Evolutionary conservation across 2,113 vertebrate genomes (phyloP).

Genomic region (Notothenia coriiceps): DNA sequence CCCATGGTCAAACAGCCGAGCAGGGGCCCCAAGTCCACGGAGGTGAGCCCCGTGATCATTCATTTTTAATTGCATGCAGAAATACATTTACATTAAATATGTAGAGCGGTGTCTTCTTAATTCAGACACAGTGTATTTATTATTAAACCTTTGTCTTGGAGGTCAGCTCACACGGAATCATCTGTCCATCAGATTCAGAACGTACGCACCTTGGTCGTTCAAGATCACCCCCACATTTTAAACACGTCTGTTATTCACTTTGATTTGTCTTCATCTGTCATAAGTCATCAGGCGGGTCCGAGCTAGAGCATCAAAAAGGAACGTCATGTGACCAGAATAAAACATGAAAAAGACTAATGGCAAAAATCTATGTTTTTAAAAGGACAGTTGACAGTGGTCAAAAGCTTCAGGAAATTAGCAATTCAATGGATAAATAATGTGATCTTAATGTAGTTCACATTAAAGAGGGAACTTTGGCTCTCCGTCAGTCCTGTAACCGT

Average conservation of each 20-base stretch:
- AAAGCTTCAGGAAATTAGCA: slow-evolving; percentile 32
- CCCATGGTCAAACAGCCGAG: slow-evolving; percentile 63
- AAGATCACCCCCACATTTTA: slow-evolving; percentile 63
- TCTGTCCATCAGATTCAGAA: slow-evolving; percentile 77
- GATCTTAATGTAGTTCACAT: slow-evolving; percentile 26
- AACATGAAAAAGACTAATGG: slow-evolving; percentile 57
- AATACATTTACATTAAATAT: slow-evolving; percentile 88
- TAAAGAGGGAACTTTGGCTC: slow-evolving; percentile 16
- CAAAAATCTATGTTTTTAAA: slow-evolving; percentile 36
- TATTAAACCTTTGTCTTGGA: slow-evolving; percentile 86
- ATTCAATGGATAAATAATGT: slow-evolving; percentile 38
- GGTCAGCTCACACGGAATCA: slow-evolving; percentile 80
- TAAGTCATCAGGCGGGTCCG: slow-evolving; percentile 44
- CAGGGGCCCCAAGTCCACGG: slow-evolving; percentile 35
- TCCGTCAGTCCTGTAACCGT: neutral
- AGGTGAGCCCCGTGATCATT: slow-evolving; percentile 78
- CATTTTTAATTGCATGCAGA: slow-evolving; percentile 86
- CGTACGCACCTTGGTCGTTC: slow-evolving; percentile 42
- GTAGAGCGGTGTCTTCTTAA: slow-evolving; percentile 84
- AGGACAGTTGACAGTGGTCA: slow-evolving; percentile 45
- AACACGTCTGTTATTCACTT: slow-evolving; percentile 75
- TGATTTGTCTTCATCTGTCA: slow-evolving; percentile 72
- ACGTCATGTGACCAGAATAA: slow-evolving; percentile 47
- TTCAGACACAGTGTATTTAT: slow-evolving; percentile 86
- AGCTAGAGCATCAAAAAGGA: slow-evolving; percentile 62